Percentiles rank a stretch among this genome's conserved stretches.
Conservation (phyloP, 2,113 vertebrate species). For the Cervus canadensis region DNA sequence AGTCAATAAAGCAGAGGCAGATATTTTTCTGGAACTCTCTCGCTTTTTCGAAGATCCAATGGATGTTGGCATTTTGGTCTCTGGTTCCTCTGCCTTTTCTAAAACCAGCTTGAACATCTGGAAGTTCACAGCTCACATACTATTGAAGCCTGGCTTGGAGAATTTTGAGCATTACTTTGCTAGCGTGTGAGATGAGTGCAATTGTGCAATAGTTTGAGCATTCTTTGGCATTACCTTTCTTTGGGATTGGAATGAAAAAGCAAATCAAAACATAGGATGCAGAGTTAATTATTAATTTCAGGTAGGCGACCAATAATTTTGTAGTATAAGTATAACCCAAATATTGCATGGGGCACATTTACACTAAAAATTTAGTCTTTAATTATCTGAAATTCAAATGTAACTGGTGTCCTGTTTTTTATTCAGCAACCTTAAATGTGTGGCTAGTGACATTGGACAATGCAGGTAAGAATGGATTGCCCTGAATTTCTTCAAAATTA, state of each 20-base stretch:
- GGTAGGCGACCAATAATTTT: not conserved
- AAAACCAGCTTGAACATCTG: not conserved
- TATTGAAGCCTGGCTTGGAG: not conserved
- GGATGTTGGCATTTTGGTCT: not conserved
- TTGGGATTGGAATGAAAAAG: not conserved
- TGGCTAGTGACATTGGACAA: not conserved
- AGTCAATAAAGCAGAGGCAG: not conserved
- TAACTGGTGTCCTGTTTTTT: not conserved
- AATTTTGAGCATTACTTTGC: not conserved
- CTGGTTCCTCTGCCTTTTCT: not conserved
- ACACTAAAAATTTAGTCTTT: not conserved
- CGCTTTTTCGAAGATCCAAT: rapidly evolving
- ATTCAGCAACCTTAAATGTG: not conserved
- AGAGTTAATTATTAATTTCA: not conserved
- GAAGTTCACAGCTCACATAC: rapidly evolving
- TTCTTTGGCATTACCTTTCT: not conserved
- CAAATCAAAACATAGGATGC: not conserved
- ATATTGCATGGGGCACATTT: not conserved
- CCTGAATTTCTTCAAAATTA: not conserved
- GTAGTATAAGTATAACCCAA: not conserved
- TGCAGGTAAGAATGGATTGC: not conserved
- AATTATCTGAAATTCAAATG: slow-evolving; percentile 10
- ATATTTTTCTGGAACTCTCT: not conserved
- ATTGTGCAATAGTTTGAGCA: not conserved
- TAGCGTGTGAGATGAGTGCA: not conserved